phyloP scores from a whole-genome alignment of 2,113 vertebrate species.

The Cisticola juncidis region DNA sequence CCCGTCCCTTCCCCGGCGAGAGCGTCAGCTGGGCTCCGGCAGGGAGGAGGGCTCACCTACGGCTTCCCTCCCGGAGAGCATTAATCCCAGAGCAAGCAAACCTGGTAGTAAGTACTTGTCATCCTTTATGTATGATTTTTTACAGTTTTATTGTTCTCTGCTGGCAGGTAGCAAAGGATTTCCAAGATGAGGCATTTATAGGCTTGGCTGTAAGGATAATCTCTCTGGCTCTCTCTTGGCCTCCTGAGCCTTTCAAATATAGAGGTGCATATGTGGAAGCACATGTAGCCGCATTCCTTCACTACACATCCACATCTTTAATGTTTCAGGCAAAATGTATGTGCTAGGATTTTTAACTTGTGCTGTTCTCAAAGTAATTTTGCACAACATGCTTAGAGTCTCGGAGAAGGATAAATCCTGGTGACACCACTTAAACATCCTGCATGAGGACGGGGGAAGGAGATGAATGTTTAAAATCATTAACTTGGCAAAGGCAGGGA shows the following conservation, averaged over 20 bases:
- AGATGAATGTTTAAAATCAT: neutral
- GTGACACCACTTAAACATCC: neutral
- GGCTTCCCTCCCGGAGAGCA: neutral
- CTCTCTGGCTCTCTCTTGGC: neutral
- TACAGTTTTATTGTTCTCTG: neutral
- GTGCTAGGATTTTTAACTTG: neutral
- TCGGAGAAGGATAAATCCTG: neutral
- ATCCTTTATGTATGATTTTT: neutral
- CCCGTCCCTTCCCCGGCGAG: neutral
- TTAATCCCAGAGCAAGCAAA: neutral
- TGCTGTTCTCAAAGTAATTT: neutral
- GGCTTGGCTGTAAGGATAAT: neutral
- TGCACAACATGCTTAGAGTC: neutral
- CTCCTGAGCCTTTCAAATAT: neutral
- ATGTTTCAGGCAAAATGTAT: neutral
- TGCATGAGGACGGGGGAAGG: neutral
- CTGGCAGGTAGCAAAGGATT: neutral
- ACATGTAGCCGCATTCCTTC: neutral
- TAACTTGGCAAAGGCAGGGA: neutral
- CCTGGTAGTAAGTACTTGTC: conserved; percentile 30
- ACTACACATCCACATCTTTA: neutral
- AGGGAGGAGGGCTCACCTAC: neutral
- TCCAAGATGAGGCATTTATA: neutral
- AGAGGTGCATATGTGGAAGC: neutral
- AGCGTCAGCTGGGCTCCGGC: neutral